Evolutionary conservation across 2,797 vertebrate species (phyloP), one percentile per base, ranked within the genome.

Genomic region (Eulemur albifrons): DNA sequence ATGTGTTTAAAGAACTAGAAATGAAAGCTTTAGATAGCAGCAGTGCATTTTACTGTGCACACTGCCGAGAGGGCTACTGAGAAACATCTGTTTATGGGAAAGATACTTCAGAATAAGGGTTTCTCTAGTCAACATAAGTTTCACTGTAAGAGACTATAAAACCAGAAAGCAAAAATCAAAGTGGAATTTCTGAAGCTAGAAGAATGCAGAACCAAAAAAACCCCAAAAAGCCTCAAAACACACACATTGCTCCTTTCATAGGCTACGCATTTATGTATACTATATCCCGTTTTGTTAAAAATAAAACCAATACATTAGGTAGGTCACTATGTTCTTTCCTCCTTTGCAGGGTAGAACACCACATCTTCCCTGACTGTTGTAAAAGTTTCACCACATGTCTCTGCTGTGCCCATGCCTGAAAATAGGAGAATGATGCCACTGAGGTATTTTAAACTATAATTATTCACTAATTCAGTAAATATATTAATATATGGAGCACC

Each of bases 21-120:
- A 69, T 15, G 61, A 83, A 88, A 94, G 32, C 25, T 63, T 87
- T 38, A 7, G 80, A 83, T 15, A 8, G 43, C 65, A 54, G 57
- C 12, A 25, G 13, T 23, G 12, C 20, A 4, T 59, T 38, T 45
- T 13, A 43, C 45, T 0, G 0, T 20, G 54, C 23, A 30, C 61
- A 83, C 23, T 76, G 43, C 54, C 79, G n/a, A 43, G 27, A 30
- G 18, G 40, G 79, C 5, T 32, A 38, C 54, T 32, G 8, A 0
- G 23, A 84, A 86, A 32, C 38, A n/a, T 20, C 52, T 84, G 45
- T 45, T 70, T 48, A n/a, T 73, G 54, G 59, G 84, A 23, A 90
- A 97, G 73, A 21, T 12, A 35, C 81, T 81, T 87, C 2, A 52
- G 12, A 21, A 61, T 67, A 30, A 70, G 25, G 10, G 4, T 23